These are phyloP conservation scores for Hypena proboscidalis DNA, from an alignment of 2,888 invertebrate genomes.

Conservation along the genomic window DNA sequence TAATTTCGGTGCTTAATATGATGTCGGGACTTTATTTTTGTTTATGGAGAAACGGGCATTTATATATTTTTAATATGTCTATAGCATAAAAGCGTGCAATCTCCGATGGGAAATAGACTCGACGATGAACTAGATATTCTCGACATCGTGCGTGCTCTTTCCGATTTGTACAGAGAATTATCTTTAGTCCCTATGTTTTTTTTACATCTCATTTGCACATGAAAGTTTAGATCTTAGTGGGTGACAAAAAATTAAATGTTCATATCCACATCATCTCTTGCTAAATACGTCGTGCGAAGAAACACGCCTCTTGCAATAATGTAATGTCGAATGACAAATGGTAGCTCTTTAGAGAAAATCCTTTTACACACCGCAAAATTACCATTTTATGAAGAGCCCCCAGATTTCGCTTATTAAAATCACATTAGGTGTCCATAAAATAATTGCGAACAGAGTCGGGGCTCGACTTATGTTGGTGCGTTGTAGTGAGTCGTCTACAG, in stretches of 20 bases:
- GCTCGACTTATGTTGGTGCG: slow-evolving; percentile 57
- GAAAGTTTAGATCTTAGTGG: too few species aligned
- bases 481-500: slow-evolving; percentile 67
- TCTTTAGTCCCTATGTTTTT: too few species aligned
- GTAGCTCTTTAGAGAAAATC: slow-evolving; percentile 59
- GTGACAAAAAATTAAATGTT: slow-evolving; percentile 5
- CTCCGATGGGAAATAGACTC: slow-evolving; percentile 51
- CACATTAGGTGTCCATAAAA: slow-evolving; percentile 50
- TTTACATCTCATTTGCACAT: too few species aligned
- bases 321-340: slow-evolving; percentile 55
- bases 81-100: slow-evolving; percentile 27
- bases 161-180: slow-evolving; percentile 9
- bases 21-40: slow-evolving; percentile 7
- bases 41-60: slow-evolving; percentile 8
- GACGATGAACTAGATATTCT: slow-evolving; percentile 38
- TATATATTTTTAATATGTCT: too few species aligned
- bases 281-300: slow-evolving; percentile 14
- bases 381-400: slow-evolving; percentile 56
- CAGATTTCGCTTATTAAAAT: slow-evolving; percentile 49
- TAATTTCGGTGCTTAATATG: slow-evolving; percentile 4
- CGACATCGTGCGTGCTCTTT: slow-evolving; percentile 12
- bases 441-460: slow-evolving; percentile 40
- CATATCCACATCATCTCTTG: slow-evolving; percentile 2
- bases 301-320: slow-evolving; percentile 42
- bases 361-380: slow-evolving; percentile 54